Evolutionary conservation across 1,140 invertebrate genomes (phyloP).

Genomic region (Acromyrmex heyeri): DNA sequence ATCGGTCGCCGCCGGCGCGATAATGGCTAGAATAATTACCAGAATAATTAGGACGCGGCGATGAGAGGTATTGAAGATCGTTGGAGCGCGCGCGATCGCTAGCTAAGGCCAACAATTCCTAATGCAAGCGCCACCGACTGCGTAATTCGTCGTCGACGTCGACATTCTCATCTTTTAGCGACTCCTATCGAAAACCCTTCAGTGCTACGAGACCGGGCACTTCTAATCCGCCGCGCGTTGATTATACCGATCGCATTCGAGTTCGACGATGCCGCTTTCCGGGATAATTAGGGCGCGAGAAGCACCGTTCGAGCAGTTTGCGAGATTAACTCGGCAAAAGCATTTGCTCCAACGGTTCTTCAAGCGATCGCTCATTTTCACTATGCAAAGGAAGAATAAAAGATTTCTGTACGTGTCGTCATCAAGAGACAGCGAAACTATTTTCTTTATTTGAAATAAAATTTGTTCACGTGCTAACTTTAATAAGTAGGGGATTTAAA

Average conservation of each 20-base stretch:
- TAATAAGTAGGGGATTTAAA: background rate
- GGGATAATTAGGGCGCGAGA: slow-evolving; percentile 56
- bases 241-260: slow-evolving; percentile 56
- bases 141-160: slow-evolving; percentile 37
- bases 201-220: slow-evolving; percentile 10
- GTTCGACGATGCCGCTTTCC: slow-evolving; percentile 44
- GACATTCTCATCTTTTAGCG: slow-evolving; percentile 54
- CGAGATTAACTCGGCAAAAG: slow-evolving; percentile 54
- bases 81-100: slow-evolving; percentile 67
- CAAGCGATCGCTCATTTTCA: slow-evolving; percentile 36
- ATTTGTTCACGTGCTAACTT: background rate
- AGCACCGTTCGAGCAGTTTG: slow-evolving; percentile 53
- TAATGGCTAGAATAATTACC: slow-evolving; percentile 79
- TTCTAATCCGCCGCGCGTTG: slow-evolving; percentile 52
- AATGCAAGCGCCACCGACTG: slow-evolving; percentile 46
- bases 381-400: background rate
- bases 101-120: slow-evolving; percentile 63
- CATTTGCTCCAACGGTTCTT: slow-evolving; percentile 18
- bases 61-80: slow-evolving; percentile 74
- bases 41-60: slow-evolving; percentile 78
- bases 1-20: slow-evolving; percentile 63
- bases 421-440: background rate
- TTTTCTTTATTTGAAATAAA: slow-evolving; percentile 16
- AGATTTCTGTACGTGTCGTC: background rate
- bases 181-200: slow-evolving; percentile 37